Percentiles rank a stretch among this genome's conserved stretches.
phyloP scores from a whole-genome alignment of 2,888 invertebrate genomes.

The Gonocerus acuteangulatus region DNA sequence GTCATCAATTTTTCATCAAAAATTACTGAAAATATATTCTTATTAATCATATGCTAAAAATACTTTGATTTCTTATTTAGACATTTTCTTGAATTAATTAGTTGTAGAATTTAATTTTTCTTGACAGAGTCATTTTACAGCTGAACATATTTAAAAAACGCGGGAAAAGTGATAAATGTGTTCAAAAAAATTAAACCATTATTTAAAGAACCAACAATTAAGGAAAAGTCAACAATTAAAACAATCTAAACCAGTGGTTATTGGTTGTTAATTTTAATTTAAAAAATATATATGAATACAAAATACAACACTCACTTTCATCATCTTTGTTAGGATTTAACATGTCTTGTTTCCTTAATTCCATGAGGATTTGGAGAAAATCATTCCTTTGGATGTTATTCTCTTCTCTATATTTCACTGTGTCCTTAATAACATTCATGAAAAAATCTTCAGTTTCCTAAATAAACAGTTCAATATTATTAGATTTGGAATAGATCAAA shows the following conservation, averaged over 20 bases:
- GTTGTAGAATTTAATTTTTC: no score
- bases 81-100: no score
- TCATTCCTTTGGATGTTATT: conserved; percentile 33
- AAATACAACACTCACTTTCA: conserved; percentile 1
- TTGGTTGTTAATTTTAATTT: no score
- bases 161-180: no score
- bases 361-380: conserved; percentile 48
- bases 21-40: conserved; percentile 30
- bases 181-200: no score
- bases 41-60: not conserved
- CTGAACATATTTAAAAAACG: no score
- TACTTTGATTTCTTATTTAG: no score
- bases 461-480: conserved; percentile 2
- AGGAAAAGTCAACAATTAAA: no score
- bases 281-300: no score
- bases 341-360: conserved; percentile 44
- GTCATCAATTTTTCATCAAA: conserved; percentile 41
- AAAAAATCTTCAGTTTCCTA: conserved; percentile 45
- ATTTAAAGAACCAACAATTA: no score
- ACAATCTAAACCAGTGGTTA: no score
- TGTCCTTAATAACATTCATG: conserved; percentile 37
- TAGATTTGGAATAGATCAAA: not conserved
- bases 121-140: no score
- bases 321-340: not conserved
- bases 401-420: conserved; percentile 32